Evolutionary conservation across 2,888 invertebrate genomes (phyloP), one percentile per base, ranked within the genome.

Genomic region (Meiosimyza platycephala): DNA sequence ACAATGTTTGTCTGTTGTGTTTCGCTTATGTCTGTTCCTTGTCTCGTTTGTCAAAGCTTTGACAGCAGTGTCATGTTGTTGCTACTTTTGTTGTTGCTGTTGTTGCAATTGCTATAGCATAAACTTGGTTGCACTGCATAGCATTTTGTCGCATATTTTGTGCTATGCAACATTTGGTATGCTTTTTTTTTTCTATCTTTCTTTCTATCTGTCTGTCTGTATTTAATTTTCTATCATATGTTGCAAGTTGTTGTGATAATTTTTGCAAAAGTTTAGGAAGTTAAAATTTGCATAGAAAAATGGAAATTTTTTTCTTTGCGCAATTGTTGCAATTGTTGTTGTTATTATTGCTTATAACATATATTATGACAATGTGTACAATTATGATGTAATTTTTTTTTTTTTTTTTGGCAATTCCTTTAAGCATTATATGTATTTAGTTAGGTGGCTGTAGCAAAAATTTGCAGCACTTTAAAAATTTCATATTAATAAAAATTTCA

Each of bases 211-310:
- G 40, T 40, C 51, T 69, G 40, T 40, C 6, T 40, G 40, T 7
- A 6, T 40, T 40, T 40, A 40, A 78, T 80, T 82, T 80, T 72
- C 33, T 33, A 57, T 55, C 52, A 22, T 33, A 16, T 70, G 47
- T 55, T 18, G 22, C 33, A 64, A 47, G 18, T 54, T 64, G 48
- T 51, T 67, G 75, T 71, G 75, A 74, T 76, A 74, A 76, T 76
- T 77, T 15, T 81, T 77, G 78, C 18, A 69, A 69, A 60, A 12
- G 18, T 62, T 69, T 69, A 83, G 83, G 83, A 83, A 83, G 83
- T 84, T 75, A 75, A 82, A 80, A 83, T 83, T 83, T 83, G 83
- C 84, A 83, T 83, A 79, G 80, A 83, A 81, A 83, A 80, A 83
- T 83, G 82, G 82, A 79, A 83, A 81, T 84, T 83, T 40, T 40